Percentiles rank a stretch among this genome's conserved stretches.
phyloP scores from a whole-genome alignment of 2,797 vertebrate species.

The Parauchenoglanis punctatus region DNA sequence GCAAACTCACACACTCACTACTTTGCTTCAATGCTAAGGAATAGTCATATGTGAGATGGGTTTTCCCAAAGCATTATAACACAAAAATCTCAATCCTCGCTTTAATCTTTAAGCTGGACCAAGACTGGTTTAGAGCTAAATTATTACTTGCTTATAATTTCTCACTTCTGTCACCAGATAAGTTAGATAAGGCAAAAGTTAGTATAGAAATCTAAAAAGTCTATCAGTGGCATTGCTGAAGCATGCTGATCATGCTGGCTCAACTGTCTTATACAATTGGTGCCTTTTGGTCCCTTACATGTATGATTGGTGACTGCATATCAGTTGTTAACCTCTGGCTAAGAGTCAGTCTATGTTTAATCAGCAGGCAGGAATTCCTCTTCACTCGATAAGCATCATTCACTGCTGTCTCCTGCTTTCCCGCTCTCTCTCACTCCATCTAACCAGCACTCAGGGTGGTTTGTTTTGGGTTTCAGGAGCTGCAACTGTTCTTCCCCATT shows the following conservation, averaged over 20 bases:
- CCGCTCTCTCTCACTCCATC: conserved; percentile 7
- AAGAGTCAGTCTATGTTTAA: conserved; percentile 45
- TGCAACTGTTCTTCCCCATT: conserved; percentile 38
- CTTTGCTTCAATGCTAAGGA: conserved; percentile 1
- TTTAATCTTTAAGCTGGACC: neutral
- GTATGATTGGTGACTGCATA: conserved; percentile 12
- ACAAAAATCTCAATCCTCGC: neutral
- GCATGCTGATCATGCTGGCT: neutral
- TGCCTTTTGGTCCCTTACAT: conserved; percentile 15
- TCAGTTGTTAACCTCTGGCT: neutral
- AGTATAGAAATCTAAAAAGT: neutral
- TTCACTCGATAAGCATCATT: conserved; percentile 44
- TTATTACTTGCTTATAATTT: neutral
- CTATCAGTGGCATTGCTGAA: neutral
- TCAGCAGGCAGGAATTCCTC: conserved; percentile 50
- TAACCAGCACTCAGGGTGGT: conserved; percentile 32
- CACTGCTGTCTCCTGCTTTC: conserved; percentile 35
- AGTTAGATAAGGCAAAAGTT: neutral
- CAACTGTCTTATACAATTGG: neutral
- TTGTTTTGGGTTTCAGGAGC: conserved; percentile 45
- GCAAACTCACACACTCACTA: neutral
- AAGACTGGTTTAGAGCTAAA: neutral
- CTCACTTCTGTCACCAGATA: neutral
- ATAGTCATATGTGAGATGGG: too few species aligned
- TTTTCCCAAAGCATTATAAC: neutral